Percentiles rank a stretch among this genome's conserved stretches.
Evolutionary conservation across 2,113 vertebrate genomes (phyloP).

Genomic region (Maccullochella peelii): DNA sequence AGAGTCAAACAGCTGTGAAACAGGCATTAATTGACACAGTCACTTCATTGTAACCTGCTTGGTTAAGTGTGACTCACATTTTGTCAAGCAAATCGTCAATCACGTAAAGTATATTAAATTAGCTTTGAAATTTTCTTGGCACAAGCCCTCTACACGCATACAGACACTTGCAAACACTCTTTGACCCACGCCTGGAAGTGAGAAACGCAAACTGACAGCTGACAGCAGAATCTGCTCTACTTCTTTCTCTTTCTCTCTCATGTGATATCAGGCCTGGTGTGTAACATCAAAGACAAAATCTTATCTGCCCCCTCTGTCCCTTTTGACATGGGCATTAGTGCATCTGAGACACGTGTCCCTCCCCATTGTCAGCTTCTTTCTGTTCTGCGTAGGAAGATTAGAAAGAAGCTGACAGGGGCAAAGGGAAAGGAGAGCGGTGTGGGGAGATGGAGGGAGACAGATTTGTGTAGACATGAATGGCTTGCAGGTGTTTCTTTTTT

Average conservation of each 20-base stretch:
- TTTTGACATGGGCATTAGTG: slow-evolving; percentile 58
- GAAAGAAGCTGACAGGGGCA: slow-evolving; percentile 53
- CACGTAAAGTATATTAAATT: slow-evolving; percentile 21
- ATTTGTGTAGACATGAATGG: slow-evolving; percentile 76
- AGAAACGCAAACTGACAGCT: slow-evolving; percentile 7
- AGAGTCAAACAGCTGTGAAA: slow-evolving; percentile 41
- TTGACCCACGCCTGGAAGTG: slow-evolving; percentile 23
- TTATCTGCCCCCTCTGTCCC: slow-evolving; percentile 47
- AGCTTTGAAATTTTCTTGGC: slow-evolving; percentile 13
- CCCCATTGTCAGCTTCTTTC: slow-evolving; percentile 46
- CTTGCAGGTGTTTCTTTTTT: slow-evolving; percentile 74
- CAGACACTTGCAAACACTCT: background rate
- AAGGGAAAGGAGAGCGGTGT: slow-evolving; percentile 15
- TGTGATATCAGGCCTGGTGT: slow-evolving; percentile 41
- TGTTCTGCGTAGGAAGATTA: slow-evolving; percentile 54
- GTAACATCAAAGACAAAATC: slow-evolving; percentile 52
- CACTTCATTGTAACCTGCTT: slow-evolving; percentile 19
- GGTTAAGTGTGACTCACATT: slow-evolving; percentile 34
- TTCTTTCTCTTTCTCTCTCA: slow-evolving; percentile 11
- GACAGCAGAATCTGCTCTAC: slow-evolving; percentile 11
- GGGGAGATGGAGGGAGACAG: slow-evolving; percentile 60
- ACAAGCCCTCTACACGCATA: background rate
- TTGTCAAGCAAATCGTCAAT: slow-evolving; percentile 19
- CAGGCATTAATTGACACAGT: slow-evolving; percentile 25
- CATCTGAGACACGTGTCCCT: slow-evolving; percentile 47